Evolutionary conservation across 2,797 vertebrate species (phyloP).

Genomic region (Oceanodroma leucorhoa): DNA sequence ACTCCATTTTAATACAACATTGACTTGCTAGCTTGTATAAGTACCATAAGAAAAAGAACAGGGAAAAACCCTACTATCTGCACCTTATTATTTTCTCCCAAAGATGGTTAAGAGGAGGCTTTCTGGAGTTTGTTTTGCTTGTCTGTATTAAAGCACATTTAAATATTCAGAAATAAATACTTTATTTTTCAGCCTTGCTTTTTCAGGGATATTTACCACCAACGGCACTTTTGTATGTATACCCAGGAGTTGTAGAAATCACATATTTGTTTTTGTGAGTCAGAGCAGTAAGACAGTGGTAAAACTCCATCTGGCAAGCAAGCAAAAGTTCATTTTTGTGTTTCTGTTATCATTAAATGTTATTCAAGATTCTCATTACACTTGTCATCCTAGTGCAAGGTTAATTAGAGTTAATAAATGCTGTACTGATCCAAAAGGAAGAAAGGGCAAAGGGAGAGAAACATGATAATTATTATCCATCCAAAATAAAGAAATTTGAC

Average conservation of each 20-base stretch:
- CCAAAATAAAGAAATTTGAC: constrained; percentile 31
- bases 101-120: not conserved
- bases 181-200: not conserved
- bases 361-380: constrained; percentile 52
- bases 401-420: constrained; percentile 65
- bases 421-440: constrained; percentile 38
- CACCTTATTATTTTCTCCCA: not conserved
- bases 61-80: rapidly evolving
- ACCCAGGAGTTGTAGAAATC: not conserved
- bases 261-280: constrained; percentile 8
- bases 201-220: not conserved
- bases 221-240: not conserved
- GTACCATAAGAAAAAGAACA: not conserved
- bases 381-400: constrained; percentile 46
- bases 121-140: not conserved
- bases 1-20: not conserved
- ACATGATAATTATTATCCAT: constrained; percentile 42
- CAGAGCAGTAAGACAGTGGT: constrained; percentile 15
- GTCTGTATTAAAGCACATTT: not conserved
- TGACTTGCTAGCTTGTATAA: not conserved
- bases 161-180: not conserved
- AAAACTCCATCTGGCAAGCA: constrained; percentile 51
- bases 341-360: constrained; percentile 48
- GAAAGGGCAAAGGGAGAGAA: constrained; percentile 35
- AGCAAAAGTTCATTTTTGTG: constrained; percentile 20